Percentiles rank a stretch among this genome's conserved stretches.
These are phyloP conservation scores for Mesocentrotus franciscanus DNA, from an alignment of 53 echinoderm and acorn worm species.

Conservation along the genomic window DNA sequence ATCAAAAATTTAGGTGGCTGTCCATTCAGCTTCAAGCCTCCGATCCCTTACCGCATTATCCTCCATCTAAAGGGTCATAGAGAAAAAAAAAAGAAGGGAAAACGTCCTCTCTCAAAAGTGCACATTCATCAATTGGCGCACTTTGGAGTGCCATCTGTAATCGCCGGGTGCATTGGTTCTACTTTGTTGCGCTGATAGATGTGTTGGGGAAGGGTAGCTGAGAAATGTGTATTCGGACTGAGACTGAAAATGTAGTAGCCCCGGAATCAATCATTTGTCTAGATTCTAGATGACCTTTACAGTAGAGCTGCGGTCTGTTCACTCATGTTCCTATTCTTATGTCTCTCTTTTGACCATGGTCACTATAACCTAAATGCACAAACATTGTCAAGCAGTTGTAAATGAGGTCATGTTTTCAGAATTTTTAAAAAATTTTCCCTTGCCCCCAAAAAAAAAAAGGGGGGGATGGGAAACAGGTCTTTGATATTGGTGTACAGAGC, in stretches of 20 bases:
- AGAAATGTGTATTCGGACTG: conserved; percentile 53
- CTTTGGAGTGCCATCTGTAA: conserved; percentile 49
- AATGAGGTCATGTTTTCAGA: neutral
- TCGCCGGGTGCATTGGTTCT: conserved; percentile 42
- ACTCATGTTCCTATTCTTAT: conserved; percentile 1
- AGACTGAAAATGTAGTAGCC: conserved; percentile 43
- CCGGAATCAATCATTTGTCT: conserved; percentile 51
- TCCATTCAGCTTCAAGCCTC: neutral
- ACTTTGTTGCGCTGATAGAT: conserved; percentile 47
- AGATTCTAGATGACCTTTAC: conserved; percentile 28
- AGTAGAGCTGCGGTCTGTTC: neutral
- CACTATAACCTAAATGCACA: neutral
- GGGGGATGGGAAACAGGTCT: neutral
- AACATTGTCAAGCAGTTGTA: neutral
- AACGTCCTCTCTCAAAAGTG: conserved; percentile 56
- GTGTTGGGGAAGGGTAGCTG: conserved; percentile 10
- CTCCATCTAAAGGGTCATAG: neutral
- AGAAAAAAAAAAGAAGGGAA: neutral
- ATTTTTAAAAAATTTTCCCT: neutral
- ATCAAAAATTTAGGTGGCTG: conserved; percentile 56
- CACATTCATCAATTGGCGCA: conserved; percentile 68
- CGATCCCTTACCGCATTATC: conserved; percentile 43
- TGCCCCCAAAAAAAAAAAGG: neutral
- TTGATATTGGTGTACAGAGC: neutral
- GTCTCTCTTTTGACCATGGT: neutral